A percentile compares a stretch with the other conserved stretches of the same genome.
Evolutionary conservation across 2,888 invertebrate genomes (phyloP).

Genomic region (Temnothorax ravouxi): DNA sequence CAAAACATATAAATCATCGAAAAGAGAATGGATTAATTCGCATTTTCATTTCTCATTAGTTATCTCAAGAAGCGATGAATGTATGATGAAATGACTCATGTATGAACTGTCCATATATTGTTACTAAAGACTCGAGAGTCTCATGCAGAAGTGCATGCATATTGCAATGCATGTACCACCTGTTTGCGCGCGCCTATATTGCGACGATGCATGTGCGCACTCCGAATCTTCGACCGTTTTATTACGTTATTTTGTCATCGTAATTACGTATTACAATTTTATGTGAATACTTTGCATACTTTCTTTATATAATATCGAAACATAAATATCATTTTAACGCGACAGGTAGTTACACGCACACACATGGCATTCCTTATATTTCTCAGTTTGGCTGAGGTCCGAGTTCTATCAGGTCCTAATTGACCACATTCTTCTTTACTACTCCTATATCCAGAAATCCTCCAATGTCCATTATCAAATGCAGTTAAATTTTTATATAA

Average conservation of each 20-base stretch:
- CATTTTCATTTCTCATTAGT: not conserved
- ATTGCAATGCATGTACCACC: slow-evolving; percentile 43
- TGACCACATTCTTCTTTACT: not conserved
- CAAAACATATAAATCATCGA: not conserved
- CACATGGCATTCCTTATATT: not conserved
- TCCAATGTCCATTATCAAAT: not conserved
- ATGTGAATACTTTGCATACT: not conserved
- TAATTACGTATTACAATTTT: slow-evolving; percentile 5
- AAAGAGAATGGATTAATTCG: not conserved
- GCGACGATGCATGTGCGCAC: not conserved
- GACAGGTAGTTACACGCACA: not conserved
- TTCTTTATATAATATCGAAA: not conserved
- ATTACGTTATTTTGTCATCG: not conserved
- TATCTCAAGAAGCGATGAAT: not conserved
- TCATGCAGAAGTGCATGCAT: slow-evolving; percentile 7
- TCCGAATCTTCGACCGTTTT: not conserved
- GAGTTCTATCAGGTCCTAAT: not conserved
- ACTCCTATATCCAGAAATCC: not conserved
- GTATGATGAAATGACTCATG: not conserved
- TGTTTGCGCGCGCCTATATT: slow-evolving; percentile 56
- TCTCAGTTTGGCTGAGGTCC: not conserved
- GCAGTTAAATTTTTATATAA: not conserved
- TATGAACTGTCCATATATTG: slow-evolving; percentile 3
- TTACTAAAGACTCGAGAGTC: slow-evolving; percentile 30
- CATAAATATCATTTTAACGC: not conserved